Evolutionary conservation across 2,113 vertebrate species (phyloP).

Genomic region (Melanerpes aurifrons): DNA sequence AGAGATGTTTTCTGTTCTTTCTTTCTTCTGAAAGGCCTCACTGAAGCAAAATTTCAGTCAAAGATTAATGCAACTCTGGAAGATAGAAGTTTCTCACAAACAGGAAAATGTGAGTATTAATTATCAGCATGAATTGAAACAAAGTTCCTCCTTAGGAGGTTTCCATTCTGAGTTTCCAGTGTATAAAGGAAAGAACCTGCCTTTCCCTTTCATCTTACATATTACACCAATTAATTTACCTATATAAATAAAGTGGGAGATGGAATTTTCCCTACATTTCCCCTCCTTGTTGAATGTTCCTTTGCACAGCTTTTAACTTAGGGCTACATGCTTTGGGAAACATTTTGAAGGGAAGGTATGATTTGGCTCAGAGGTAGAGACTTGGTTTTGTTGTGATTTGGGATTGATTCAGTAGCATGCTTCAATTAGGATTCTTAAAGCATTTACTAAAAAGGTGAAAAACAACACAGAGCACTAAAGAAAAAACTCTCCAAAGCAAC

Average conservation of each 20-base stretch:
- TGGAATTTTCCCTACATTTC: background rate
- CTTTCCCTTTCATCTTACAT: background rate
- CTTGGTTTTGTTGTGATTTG: background rate
- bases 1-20: conserved; percentile 10
- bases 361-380: background rate
- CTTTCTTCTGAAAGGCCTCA: conserved; percentile 27
- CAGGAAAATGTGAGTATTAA: conserved; percentile 38
- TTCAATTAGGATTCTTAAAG: background rate
- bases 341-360: background rate
- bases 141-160: conserved; percentile 9
- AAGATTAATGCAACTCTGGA: conserved; percentile 58
- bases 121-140: conserved; percentile 44
- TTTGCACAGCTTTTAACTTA: background rate
- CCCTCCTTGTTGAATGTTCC: background rate
- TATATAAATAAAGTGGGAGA: background rate
- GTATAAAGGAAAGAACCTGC: conserved; percentile 19
- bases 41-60: conserved; percentile 46
- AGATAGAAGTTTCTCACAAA: conserved; percentile 49
- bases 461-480: background rate
- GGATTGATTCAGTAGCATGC: background rate
- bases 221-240: conserved; percentile 14
- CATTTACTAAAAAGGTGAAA: background rate
- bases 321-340: background rate
- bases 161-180: background rate
- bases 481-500: background rate